These are phyloP conservation scores for Avahi laniger DNA, from an alignment of 2,797 vertebrate genomes.

Conservation along the genomic window DNA sequence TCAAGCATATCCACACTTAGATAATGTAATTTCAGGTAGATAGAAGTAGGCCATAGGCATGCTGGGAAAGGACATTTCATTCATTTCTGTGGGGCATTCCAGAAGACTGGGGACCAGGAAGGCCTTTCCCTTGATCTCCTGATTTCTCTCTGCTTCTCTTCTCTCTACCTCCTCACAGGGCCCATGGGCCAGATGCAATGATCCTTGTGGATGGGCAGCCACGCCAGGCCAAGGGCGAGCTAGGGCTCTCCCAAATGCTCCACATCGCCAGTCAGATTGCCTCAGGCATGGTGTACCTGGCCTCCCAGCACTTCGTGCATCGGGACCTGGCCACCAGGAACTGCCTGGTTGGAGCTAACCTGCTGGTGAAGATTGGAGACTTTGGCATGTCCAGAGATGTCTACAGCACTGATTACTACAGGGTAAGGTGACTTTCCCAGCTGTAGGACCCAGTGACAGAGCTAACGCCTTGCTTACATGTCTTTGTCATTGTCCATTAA, in stretches of 20 bases:
- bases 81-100: background rate
- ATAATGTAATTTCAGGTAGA: background rate
- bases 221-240: slow-evolving; percentile 95
- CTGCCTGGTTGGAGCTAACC: slow-evolving; percentile 96
- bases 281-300: slow-evolving; percentile 98
- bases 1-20: background rate
- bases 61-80: background rate
- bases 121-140: slow-evolving; percentile 28
- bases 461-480: slow-evolving; percentile 41
- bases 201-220: slow-evolving; percentile 98
- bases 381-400: slow-evolving; percentile 99
- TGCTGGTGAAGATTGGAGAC: slow-evolving; percentile 99
- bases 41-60: background rate
- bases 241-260: slow-evolving; percentile 98
- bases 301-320: slow-evolving; percentile 98
- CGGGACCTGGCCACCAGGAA: slow-evolving; percentile 99
- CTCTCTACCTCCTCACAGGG: slow-evolving; percentile 84
- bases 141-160: slow-evolving; percentile 51
- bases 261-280: slow-evolving; percentile 97
- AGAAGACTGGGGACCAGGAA: background rate
- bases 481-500: slow-evolving; percentile 61
- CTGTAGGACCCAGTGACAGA: slow-evolving; percentile 36
- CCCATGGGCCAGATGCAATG: slow-evolving; percentile 97
- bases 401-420: slow-evolving; percentile 99
- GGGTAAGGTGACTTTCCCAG: slow-evolving; percentile 88